phyloP scores from a whole-genome alignment of 2,797 vertebrate species.

The Melanotaenia pygmaea region DNA sequence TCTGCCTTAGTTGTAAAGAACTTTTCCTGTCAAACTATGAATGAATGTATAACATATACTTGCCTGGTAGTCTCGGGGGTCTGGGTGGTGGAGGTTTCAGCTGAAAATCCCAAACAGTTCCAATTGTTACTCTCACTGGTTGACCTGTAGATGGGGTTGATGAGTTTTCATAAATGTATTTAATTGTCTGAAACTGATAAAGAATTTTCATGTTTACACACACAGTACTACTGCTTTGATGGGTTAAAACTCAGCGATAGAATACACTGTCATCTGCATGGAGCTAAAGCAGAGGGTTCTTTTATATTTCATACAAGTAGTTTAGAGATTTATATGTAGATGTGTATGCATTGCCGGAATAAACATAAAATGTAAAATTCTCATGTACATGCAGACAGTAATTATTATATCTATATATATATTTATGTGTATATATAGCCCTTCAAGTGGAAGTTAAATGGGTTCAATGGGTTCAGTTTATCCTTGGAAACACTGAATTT shows the following conservation, averaged over 20 bases:
- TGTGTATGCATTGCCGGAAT: background rate
- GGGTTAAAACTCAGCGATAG: no score
- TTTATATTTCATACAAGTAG: background rate
- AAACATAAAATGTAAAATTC: background rate
- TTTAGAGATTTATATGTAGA: background rate
- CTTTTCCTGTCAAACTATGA: background rate
- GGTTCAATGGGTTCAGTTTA: no score
- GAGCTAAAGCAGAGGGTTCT: background rate
- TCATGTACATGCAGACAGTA: background rate
- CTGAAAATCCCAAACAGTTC: background rate
- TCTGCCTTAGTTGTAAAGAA: background rate
- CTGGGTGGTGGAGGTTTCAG: background rate
- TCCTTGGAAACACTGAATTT: no score
- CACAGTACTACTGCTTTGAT: no score
- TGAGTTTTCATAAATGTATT: background rate
- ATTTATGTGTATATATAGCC: no score
- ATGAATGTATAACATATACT: background rate
- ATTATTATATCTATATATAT: background rate
- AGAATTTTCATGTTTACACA: background rate
- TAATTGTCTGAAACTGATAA: background rate
- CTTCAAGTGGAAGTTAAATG: no score
- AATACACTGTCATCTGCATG: background rate
- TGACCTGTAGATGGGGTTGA: slow-evolving; percentile 12
- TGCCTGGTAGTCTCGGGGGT: slow-evolving; percentile 24
- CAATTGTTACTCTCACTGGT: slow-evolving; percentile 15